These are phyloP conservation scores for Brenthis daphne DNA, from an alignment of 2,888 invertebrate genomes.

Conservation along the genomic window DNA sequence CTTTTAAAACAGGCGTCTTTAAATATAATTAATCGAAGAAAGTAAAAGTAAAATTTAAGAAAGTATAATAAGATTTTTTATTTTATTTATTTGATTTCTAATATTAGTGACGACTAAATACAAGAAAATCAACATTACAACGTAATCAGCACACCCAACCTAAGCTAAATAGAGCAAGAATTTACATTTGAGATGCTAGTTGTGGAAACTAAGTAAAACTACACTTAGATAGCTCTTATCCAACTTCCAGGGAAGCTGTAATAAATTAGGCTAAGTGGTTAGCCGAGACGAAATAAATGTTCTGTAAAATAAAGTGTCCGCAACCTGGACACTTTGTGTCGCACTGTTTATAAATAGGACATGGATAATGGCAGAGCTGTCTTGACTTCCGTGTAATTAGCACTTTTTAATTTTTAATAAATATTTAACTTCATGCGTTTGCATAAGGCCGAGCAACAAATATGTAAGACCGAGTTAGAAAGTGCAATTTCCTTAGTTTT, in stretches of 20 bases:
- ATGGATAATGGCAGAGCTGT: neutral
- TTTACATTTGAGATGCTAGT: slow-evolving; percentile 20
- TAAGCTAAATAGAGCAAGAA: slow-evolving; percentile 5
- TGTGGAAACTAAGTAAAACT: slow-evolving; percentile 26
- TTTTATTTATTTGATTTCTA: too few species aligned
- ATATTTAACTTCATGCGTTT: too few species aligned
- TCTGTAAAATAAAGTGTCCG: slow-evolving; percentile 48
- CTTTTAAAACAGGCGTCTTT: too few species aligned
- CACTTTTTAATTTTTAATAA: too few species aligned
- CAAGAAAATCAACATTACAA: neutral
- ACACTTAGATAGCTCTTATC: slow-evolving; percentile 31
- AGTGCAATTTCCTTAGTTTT: too few species aligned
- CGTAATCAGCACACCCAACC: slow-evolving; percentile 11
- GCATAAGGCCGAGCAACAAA: too few species aligned
- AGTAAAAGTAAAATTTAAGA: too few species aligned
- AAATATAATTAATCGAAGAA: too few species aligned
- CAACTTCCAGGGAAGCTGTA: slow-evolving; percentile 27
- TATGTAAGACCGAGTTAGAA: too few species aligned
- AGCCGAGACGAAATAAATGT: slow-evolving; percentile 48
- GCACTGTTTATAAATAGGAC: neutral
- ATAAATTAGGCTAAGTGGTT: slow-evolving; percentile 52
- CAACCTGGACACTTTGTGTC: slow-evolving; percentile 25
- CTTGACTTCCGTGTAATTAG: too few species aligned
- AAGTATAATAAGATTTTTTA: too few species aligned
- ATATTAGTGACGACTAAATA: neutral